Evolutionary conservation across 2,797 vertebrate species (phyloP), one percentile per base, ranked within the genome.

Genomic region (Petrocephalus schoutedeni): DNA sequence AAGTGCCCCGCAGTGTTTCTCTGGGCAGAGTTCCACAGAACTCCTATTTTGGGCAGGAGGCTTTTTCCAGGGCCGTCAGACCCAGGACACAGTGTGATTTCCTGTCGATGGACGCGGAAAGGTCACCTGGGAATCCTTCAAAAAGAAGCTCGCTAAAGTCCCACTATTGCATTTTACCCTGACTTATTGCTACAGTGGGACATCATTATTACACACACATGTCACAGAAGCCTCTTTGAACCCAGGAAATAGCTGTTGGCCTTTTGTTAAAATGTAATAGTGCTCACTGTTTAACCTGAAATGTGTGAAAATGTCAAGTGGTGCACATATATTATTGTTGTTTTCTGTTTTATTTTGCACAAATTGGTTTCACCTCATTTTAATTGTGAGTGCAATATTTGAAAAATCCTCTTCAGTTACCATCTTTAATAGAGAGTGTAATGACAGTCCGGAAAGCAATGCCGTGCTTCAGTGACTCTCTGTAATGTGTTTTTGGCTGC

Each of bases 121-220:
- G 45, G 80, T 84, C 80, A 84, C 45, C 51, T 84, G 80, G 80
- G 80, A 84, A 54, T 23, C 80, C 80, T 54, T 84, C 23, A 84
- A 51, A 84, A 84, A 84, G 41, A 84, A 49, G 45, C 80, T 54
- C 51, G 14, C 53, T 51, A 14, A 83, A 54, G 80, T 23, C 10
- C 80, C 49, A 53, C 19, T 54, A 28, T 83, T 83, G 51, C n/a
- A 83, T 3, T n/a, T 12, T 51, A n/a, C 77, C 36, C 36, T 16
- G 80, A 14, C 49, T 16, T 54, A 28, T 84, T 7, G 3, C 51
- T 23, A 14, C 23, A 12, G 49, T 21, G 21, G 49, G n/a, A 84
- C 80, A 23, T 28, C 3, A 12, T 51, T 21, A 54, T 54, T 84
- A n/a, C 51, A 28, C 80, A 84, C 28, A 84, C 54, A 84, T 21